Base-by-base conservation (phyloP, 2,888 invertebrate genomes). In the Labia minor region DNA sequence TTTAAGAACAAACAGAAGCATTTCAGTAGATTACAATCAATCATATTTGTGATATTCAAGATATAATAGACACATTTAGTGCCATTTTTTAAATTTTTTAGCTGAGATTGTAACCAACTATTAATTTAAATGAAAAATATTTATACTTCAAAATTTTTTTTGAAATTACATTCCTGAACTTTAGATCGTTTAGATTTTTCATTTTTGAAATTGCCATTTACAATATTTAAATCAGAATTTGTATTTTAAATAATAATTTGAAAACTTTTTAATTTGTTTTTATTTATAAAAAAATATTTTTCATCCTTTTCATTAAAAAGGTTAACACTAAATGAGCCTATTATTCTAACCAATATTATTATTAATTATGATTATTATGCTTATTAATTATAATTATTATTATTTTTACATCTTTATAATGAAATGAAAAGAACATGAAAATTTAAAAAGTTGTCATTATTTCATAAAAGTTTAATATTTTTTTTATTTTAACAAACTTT, bases 1-100 rank as follows among this genome's bases (percentile, higher is more conserved):
- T 26, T 26, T 8, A 26, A 26, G 8, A 33, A 49, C 49, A 4
- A 16, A 49, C 3, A 10, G 49, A 49, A 49, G 14, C 49, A 49
- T 49, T 49, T 49, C n/a, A 49, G 14, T 14, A 11, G 49, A 8
- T 49, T 49, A 4, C 14, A 49, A 49, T n/a, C n/a, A n/a, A n/a
- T 10, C 49, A 49, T 49, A 49, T 49, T 49, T 49, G 49, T 49
- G 49, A 49, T 49, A 49, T 49, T 49, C 14, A 14, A 49, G 14
- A 49, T 49, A 49, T 49, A 49, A 49, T 49, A 49, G 49, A 11
- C 49, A 14, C 49, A 49, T 49, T 49, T 49, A 49, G 49, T 49
- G 49, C 4, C 49, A 49, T 49, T 49, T 49, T 16, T 26, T 26
- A 26, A 26, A 26, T 8, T 26, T 6, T 26, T 26, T 26, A n/a